Conservation (phyloP, 2,888 invertebrate species). For the Tethea ocularis region DNA sequence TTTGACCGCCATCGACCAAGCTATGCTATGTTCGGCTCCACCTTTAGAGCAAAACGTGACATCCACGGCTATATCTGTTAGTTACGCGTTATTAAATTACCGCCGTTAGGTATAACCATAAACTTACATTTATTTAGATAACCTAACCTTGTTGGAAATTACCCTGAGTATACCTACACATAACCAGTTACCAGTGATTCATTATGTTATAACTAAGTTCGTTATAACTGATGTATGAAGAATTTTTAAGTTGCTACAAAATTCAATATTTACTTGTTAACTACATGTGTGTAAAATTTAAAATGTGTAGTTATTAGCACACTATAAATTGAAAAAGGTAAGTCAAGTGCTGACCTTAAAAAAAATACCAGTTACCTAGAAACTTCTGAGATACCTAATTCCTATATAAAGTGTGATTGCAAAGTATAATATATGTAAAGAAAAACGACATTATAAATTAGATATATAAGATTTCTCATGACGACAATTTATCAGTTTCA, state of each 20-base stretch:
- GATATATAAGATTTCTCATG: background rate
- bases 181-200: slow-evolving; percentile 61
- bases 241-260: too few relatives aligned
- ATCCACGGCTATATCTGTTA: slow-evolving; percentile 31
- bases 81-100: slow-evolving; percentile 19
- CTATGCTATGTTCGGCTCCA: slow-evolving; percentile 67
- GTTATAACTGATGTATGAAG: background rate
- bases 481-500: background rate
- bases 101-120: slow-evolving; percentile 13
- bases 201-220: slow-evolving; percentile 15
- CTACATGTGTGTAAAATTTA: too few relatives aligned
- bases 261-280: too few relatives aligned
- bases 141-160: slow-evolving; percentile 45
- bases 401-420: background rate
- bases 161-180: slow-evolving; percentile 23
- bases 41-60: slow-evolving; percentile 60
- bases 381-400: background rate
- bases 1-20: slow-evolving; percentile 82
- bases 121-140: slow-evolving; percentile 26
- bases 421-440: background rate
- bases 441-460: background rate
- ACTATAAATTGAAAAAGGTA: too few relatives aligned
- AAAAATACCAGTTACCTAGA: background rate
- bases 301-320: too few relatives aligned
- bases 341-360: too few relatives aligned